Evolutionary conservation across 2,888 invertebrate genomes (phyloP), one percentile per base, ranked within the genome.

Genomic region (Orgyia antiqua): DNA sequence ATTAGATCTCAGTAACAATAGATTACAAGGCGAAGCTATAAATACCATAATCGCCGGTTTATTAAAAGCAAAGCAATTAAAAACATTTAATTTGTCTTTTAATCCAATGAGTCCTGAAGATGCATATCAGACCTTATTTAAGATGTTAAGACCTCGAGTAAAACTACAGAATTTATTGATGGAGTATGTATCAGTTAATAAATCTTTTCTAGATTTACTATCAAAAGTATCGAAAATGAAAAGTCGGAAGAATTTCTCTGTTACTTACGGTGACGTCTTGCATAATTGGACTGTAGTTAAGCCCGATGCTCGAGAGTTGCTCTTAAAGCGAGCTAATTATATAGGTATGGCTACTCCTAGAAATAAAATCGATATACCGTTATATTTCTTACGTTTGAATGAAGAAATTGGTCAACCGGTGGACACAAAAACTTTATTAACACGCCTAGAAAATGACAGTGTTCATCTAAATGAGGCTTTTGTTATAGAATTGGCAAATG

Each of bases 1-100:
- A 11, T 42, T 73, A 18, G 36, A 68, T 47, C 25, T 71, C 3
- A 65, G 62, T 29, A 49, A 62, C 29, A 70, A 71, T 24, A 51
- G 46, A 45, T 47, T 73, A 2, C 19, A 42, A 30, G 55, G 46
- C 3, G 51, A 60, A 30, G 41, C 58, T 1, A 39, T 68, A 19
- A 10, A 23, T 2, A 28, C 47, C 11, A 54, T 70, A 7, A 15
- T 38, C n/a, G 4, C 34, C 2, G 40, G 36, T 31, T 38, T 73
- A 11, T 12, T 31, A 1, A 51, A 45, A 27, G 61, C 65, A 12
- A 58, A 54, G 19, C 60, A 53, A 20, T 35, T 71, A 6, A 13
- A 12, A 4, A 58, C 55, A 8, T 45, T 73, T 3, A 51, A 68
- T 41, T 37, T 73, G n/a, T 71, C 71, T 1, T 56, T 19, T 18